phyloP scores from a whole-genome alignment of 1,140 invertebrate species.

The Penaeus japonicus region DNA sequence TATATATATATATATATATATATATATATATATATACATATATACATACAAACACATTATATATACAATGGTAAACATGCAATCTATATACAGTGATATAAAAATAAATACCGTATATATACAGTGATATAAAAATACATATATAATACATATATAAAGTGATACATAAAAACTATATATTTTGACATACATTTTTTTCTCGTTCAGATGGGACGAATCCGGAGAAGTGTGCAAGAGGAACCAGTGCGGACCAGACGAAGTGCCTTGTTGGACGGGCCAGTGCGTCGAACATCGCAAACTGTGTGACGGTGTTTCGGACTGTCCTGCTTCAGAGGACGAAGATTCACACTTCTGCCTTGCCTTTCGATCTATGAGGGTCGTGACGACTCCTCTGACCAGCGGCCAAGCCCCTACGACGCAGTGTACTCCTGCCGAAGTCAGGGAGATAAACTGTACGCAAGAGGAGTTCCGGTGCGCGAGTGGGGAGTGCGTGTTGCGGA shows the following conservation, averaged over 20 bases:
- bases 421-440: background rate
- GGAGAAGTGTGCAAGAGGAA: constrained; percentile 10
- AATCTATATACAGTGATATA: no score
- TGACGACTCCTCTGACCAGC: background rate
- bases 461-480: constrained; percentile 22
- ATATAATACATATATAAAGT: background rate
- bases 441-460: background rate
- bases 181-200: background rate
- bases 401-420: background rate
- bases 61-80: no score
- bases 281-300: constrained; percentile 31
- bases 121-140: no score
- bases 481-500: background rate
- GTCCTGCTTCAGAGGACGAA: constrained; percentile 39
- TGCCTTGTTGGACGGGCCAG: constrained; percentile 23
- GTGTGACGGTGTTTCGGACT: constrained; percentile 38
- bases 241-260: constrained; percentile 11
- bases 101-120: no score
- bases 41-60: no score
- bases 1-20: no score
- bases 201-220: constrained; percentile 42
- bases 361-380: background rate
- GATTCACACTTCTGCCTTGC: constrained; percentile 26
- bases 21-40: no score
- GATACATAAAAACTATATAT: background rate